phyloP scores from a whole-genome alignment of 2,888 invertebrate genomes.

The Prionchulus punctatus region DNA sequence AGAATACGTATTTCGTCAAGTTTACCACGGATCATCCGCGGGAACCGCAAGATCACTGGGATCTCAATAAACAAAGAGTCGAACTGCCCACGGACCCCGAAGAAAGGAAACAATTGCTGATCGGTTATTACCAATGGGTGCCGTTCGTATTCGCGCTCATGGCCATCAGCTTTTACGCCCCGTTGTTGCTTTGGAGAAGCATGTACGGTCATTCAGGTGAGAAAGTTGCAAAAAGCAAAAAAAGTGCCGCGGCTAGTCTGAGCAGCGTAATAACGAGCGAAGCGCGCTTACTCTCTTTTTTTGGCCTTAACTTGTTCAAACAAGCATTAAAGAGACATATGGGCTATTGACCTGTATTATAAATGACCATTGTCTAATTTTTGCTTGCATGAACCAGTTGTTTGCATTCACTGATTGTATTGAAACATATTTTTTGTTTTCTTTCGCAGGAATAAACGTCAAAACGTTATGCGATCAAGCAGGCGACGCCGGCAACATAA shows the following conservation, averaged over 20 bases:
- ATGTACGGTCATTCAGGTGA: slow-evolving; percentile 2
- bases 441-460: slow-evolving; percentile 1
- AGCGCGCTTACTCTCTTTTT: too few relatives aligned
- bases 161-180: slow-evolving; percentile 5
- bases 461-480: background rate
- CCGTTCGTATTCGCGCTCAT: slow-evolving; percentile 6
- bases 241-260: too few relatives aligned
- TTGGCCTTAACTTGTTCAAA: too few relatives aligned
- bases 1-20: slow-evolving; percentile 39
- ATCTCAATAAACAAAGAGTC: slow-evolving; percentile 16
- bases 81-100: slow-evolving; percentile 33
- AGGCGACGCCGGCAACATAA: background rate
- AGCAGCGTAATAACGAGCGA: too few relatives aligned
- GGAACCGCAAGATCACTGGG: background rate
- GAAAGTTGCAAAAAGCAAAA: too few relatives aligned
- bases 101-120: slow-evolving; percentile 31
- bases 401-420: background rate
- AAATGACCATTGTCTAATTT: background rate
- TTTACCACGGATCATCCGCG: background rate
- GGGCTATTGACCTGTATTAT: too few relatives aligned
- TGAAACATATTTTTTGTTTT: background rate
- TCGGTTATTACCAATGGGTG: slow-evolving; percentile 38
- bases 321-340: too few relatives aligned
- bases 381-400: background rate
- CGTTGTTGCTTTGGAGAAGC: slow-evolving; percentile 6